These are phyloP conservation scores for Palythoa heliodiscus DNA, from an alignment of 92 coral and sea anemone species.

Conservation along the genomic window DNA sequence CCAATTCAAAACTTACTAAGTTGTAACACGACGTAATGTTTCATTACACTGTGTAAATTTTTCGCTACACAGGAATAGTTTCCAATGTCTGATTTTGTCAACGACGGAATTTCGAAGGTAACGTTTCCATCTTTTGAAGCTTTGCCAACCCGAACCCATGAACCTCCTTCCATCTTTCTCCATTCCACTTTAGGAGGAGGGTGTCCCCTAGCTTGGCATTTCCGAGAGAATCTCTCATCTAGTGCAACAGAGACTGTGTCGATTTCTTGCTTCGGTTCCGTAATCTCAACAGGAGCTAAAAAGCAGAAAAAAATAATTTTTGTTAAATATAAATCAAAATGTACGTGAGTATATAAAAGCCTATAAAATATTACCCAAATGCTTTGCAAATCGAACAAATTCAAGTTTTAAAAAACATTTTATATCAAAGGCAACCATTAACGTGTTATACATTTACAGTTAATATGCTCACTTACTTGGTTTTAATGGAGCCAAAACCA, in stretches of 20 bases:
- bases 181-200: neutral
- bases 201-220: neutral
- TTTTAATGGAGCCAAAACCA: too few species aligned
- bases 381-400: too few species aligned
- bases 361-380: too few species aligned
- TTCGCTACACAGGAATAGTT: neutral
- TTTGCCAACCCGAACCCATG: neutral
- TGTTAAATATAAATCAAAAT: neutral
- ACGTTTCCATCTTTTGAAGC: neutral
- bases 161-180: constrained; percentile 2
- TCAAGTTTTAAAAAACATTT: too few species aligned
- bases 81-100: neutral
- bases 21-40: neutral
- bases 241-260: neutral
- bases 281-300: neutral
- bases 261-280: neutral
- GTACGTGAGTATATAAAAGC: too few species aligned
- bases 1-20: neutral
- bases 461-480: too few species aligned
- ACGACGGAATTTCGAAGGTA: neutral
- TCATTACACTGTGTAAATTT: neutral
- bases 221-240: neutral
- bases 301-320: neutral
- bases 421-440: too few species aligned
- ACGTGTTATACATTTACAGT: too few species aligned